A percentile compares a stretch with the other conserved stretches of the same genome.
Evolutionary conservation across 37 sponge, comb jelly and placozoan species (phyloP).

Genomic region (Amphimedon queenslandica): DNA sequence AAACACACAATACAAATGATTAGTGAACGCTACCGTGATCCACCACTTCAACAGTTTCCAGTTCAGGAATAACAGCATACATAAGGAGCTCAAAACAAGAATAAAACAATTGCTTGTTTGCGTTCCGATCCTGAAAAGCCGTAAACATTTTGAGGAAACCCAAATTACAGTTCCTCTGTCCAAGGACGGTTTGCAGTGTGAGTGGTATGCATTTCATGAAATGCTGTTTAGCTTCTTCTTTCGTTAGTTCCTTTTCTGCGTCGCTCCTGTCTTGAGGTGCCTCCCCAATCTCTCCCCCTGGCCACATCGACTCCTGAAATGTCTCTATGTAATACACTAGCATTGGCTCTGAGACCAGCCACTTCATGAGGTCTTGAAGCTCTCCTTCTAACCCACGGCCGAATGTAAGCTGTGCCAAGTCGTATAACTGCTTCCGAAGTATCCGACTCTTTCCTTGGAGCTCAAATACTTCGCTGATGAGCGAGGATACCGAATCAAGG

Average conservation of each 20-base stretch:
- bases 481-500: conserved; percentile 66
- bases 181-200: conserved; percentile 61
- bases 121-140: conserved; percentile 52
- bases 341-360: conserved; percentile 88
- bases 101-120: conserved; percentile 79
- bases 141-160: conserved; percentile 69
- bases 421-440: conserved; percentile 67
- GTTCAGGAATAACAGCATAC: conserved; percentile 68
- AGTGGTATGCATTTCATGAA: conserved; percentile 65
- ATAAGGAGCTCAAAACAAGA: conserved; percentile 57
- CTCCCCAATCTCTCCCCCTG: conserved; percentile 35
- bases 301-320: conserved; percentile 67
- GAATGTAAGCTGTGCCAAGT: conserved; percentile 80
- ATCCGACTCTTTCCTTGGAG: conserved; percentile 68
- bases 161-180: conserved; percentile 62
- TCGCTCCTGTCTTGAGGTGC: conserved; percentile 48
- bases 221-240: conserved; percentile 58
- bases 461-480: conserved; percentile 85
- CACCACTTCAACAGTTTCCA: conserved; percentile 26
- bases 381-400: conserved; percentile 75
- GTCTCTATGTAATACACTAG: conserved; percentile 71
- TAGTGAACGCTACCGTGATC: background rate
- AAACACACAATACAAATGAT: background rate
- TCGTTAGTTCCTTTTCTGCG: conserved; percentile 63
- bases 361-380: conserved; percentile 64